Base-by-base conservation (phyloP, 30 jellyfish, hydroid and myxozoan species). In the Hydra vulgaris region DNA sequence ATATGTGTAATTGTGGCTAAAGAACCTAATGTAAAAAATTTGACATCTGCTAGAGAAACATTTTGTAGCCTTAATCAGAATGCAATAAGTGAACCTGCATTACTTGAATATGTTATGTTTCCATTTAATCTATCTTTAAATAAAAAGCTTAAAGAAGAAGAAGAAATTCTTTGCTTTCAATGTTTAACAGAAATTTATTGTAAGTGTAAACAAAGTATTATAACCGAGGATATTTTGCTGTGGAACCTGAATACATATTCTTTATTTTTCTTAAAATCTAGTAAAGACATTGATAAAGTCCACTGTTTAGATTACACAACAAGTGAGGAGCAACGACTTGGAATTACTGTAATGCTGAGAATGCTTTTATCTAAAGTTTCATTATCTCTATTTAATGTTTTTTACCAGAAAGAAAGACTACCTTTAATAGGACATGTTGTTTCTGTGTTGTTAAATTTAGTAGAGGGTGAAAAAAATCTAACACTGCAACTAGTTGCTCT, bases 351-450 rank as follows among this genome's bases (percentile, higher is more conserved):
- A 18, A 70, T 86, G 68, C 15, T 85, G 21, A 17, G 25, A 17
- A 70, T 26, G 21, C 53, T 81, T 21, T 71, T 89, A 7, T 23
- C 73, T 4, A 22, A 73, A 15, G 70, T 86, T 15, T 8, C 40
- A 23, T 71, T 25, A 16, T 23, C 71, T 0, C 79, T 53, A 7
- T 25, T 79, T 61, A 40, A 66, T n/a, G 23, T 27, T 68, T 67
- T 85, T 68, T 89, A 26, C 66, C 19, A 84, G 15, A 81, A 85
- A 68, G 40, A 69, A 20, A 19, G 76, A 3, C 82, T 89, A n/a
- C 95, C 97, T 21, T 66, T 88, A 24, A 81, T 89, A 18, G 97
- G 97, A 15, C 97, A 89, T 76, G 89, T 90, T 0, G 74, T 89
- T 18, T 89, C 97, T 0, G 25, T 89, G 18, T 82, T 89, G 5